Conservation (phyloP, 2,888 invertebrate genomes). For the Heliconius aoede region DNA sequence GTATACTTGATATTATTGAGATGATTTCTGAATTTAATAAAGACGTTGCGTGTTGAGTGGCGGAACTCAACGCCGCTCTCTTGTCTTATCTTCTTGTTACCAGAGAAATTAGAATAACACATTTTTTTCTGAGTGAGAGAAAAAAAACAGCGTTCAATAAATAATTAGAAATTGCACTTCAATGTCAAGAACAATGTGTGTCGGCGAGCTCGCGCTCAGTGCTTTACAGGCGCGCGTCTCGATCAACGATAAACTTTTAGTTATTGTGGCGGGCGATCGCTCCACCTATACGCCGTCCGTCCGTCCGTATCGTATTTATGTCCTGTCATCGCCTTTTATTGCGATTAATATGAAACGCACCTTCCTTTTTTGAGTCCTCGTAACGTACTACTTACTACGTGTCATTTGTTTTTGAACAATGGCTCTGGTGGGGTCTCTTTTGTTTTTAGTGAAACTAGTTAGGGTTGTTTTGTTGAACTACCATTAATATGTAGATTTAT, state of each 20-base stretch:
- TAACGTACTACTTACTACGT: constrained; percentile 25
- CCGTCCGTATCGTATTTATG: constrained; percentile 63
- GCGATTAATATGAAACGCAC: constrained; percentile 59
- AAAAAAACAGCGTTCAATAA: not conserved
- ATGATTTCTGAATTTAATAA: too few species aligned
- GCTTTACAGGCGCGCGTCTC: constrained; percentile 66
- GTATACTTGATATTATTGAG: too few species aligned
- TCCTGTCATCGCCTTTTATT: constrained; percentile 67
- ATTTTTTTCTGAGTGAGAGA: too few species aligned
- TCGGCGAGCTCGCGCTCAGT: constrained; percentile 56
- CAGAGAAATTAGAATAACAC: too few species aligned
- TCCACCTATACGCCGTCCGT: constrained; percentile 58
- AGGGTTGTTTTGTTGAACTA: not conserved
- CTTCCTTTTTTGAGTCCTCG: constrained; percentile 50
- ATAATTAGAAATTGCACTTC: constrained; percentile 13
- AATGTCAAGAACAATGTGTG: constrained; percentile 24
- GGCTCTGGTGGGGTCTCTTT: not conserved
- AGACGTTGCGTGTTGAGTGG: too few species aligned
- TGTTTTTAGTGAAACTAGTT: not conserved
- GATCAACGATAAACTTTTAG: constrained; percentile 71
- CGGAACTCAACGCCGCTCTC: too few species aligned
- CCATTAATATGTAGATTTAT: not conserved
- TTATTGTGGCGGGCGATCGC: constrained; percentile 66
- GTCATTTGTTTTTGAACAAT: constrained; percentile 37
- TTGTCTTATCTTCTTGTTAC: too few species aligned